A percentile compares a stretch with the other conserved stretches of the same genome.
phyloP scores from a whole-genome alignment of 2,888 invertebrate genomes.

The Toxonevra muliebris region DNA sequence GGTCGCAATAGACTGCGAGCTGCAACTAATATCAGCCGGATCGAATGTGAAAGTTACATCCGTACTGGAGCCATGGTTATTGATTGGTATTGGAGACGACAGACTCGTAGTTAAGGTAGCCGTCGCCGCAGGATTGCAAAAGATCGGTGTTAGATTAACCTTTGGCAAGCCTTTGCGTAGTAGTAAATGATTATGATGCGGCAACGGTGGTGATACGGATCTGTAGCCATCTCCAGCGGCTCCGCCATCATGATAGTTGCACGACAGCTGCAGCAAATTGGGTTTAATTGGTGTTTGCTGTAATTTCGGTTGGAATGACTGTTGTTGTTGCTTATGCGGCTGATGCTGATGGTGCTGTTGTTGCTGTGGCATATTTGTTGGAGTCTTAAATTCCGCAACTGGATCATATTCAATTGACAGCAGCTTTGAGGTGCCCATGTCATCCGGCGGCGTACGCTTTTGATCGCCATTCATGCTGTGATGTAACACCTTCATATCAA shows the following conservation, averaged over 20 bases:
- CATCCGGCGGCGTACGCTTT: conserved; percentile 46
- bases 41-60: conserved; percentile 38
- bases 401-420: conserved; percentile 26
- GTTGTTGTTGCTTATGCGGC: conserved; percentile 35
- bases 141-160: conserved; percentile 62
- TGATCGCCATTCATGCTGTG: conserved; percentile 16
- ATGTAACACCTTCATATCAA: background rate
- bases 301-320: conserved; percentile 33
- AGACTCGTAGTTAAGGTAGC: conserved; percentile 21
- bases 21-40: conserved; percentile 20
- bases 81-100: conserved; percentile 35
- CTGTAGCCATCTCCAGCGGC: conserved; percentile 13
- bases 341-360: conserved; percentile 35
- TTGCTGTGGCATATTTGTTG: conserved; percentile 43
- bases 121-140: conserved; percentile 48
- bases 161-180: conserved; percentile 58
- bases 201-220: conserved; percentile 12
- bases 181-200: conserved; percentile 43
- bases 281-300: conserved; percentile 44
- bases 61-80: conserved; percentile 24
- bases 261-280: conserved; percentile 46
- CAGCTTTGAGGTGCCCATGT: background rate
- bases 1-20: conserved; percentile 7
- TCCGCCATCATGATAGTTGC: conserved; percentile 35
- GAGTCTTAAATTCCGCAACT: conserved; percentile 56